Percentiles rank a stretch among this genome's conserved stretches.
Conservation (phyloP, 2,888 invertebrate species). For the Sarcophaga rosellei region DNA sequence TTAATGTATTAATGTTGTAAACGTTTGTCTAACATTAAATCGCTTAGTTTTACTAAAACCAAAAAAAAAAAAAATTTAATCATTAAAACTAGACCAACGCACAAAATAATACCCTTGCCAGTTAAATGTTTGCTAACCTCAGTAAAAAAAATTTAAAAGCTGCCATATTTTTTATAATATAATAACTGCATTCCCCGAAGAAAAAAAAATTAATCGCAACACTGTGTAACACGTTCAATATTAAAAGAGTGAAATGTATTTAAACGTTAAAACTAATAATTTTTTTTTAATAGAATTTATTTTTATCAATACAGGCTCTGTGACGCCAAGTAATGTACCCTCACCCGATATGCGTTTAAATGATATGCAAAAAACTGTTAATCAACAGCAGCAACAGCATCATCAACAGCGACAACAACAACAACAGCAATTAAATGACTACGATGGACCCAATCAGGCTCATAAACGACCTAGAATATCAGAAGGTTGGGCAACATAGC, state of each 20-base stretch:
- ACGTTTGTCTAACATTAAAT: no score
- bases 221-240: slow-evolving; percentile 46
- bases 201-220: background rate
- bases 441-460: slow-evolving; percentile 83
- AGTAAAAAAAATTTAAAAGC: slow-evolving; percentile 14
- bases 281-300: slow-evolving; percentile 77
- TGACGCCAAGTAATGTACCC: slow-evolving; percentile 91
- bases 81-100: no score
- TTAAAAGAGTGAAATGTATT: slow-evolving; percentile 60
- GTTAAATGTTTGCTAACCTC: no score
- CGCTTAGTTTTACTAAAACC: no score
- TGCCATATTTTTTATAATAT: slow-evolving; percentile 46
- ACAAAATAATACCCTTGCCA: no score
- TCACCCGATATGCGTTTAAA: slow-evolving; percentile 84
- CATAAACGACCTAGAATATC: slow-evolving; percentile 93
- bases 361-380: slow-evolving; percentile 72
- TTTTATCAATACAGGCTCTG: slow-evolving; percentile 85
- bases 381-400: slow-evolving; percentile 76
- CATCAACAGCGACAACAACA: slow-evolving; percentile 77
- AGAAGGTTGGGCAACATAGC: slow-evolving; percentile 96
- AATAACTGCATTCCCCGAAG: slow-evolving; percentile 25
- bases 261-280: slow-evolving; percentile 51
- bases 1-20: no score
- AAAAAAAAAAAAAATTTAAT: no score
- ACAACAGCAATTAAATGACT: slow-evolving; percentile 80